These are phyloP conservation scores for Syngnathus scovelli DNA, from an alignment of 2,113 vertebrate genomes.

Conservation along the genomic window DNA sequence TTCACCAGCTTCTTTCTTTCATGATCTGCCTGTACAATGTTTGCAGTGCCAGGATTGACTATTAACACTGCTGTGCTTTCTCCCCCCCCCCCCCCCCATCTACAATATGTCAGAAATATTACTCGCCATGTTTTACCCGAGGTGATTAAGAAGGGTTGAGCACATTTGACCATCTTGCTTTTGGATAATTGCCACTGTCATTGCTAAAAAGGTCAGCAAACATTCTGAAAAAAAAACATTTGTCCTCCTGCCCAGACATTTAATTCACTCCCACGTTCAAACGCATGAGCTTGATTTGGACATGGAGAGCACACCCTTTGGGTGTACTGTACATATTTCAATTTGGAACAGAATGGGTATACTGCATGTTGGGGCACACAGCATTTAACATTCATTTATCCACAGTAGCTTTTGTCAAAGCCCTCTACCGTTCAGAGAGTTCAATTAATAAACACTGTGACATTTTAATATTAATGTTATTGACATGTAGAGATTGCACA, in stretches of 20 bases:
- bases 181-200: conserved; percentile 54
- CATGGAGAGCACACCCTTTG: conserved; percentile 5
- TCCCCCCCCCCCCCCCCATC: conserved; percentile 26
- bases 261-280: conserved; percentile 6
- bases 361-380: conserved; percentile 2
- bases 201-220: conserved; percentile 55
- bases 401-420: conserved; percentile 86
- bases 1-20: neutral
- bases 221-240: conserved; percentile 34
- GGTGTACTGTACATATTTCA: neutral
- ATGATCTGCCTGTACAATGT: neutral
- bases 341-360: neutral
- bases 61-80: conserved; percentile 43
- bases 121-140: conserved; percentile 42
- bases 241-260: conserved; percentile 10
- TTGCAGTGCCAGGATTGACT: conserved; percentile 24
- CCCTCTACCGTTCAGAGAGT: conserved; percentile 64
- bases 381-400: conserved; percentile 8
- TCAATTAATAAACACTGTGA: conserved; percentile 53
- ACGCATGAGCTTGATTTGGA: conserved; percentile 11
- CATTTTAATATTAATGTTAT: conserved; percentile 39
- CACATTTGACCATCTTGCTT: conserved; percentile 53
- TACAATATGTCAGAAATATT: conserved; percentile 57
- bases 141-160: conserved; percentile 42
- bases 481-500: conserved; percentile 63